Conservation (phyloP, 2,888 invertebrate genomes). For the Piscicola geometra region DNA sequence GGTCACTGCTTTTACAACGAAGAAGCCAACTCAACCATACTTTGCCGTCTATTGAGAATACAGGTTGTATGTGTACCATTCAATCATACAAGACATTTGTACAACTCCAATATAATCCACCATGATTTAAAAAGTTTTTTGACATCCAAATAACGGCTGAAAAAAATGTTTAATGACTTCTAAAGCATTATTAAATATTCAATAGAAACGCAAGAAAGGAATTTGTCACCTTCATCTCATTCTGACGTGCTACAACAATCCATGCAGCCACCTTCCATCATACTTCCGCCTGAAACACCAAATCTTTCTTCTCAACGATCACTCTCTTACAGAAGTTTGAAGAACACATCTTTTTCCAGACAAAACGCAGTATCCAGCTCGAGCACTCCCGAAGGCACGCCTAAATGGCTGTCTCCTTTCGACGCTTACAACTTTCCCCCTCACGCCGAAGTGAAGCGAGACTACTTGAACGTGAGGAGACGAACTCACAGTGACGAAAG, state of each 20-base stretch:
- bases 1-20: not conserved
- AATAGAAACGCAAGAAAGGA: too few relatives aligned
- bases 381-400: slow-evolving; percentile 38
- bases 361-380: slow-evolving; percentile 36
- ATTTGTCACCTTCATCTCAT: too few relatives aligned
- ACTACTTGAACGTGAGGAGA: too few relatives aligned
- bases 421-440: not conserved
- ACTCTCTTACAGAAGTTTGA: not conserved
- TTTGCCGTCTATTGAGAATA: not conserved
- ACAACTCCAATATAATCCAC: too few relatives aligned
- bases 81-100: too few relatives aligned
- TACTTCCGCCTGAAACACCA: not conserved
- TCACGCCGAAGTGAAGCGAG: not conserved
- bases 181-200: too few relatives aligned
- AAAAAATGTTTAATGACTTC: too few relatives aligned
- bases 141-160: too few relatives aligned
- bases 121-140: too few relatives aligned
- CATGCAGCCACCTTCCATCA: slow-evolving; percentile 25
- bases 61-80: not conserved
- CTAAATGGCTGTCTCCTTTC: slow-evolving; percentile 25
- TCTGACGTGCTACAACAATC: not conserved
- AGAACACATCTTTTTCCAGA: slow-evolving; percentile 21
- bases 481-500: not conserved
- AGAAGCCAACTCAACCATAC: not conserved
- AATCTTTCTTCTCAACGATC: not conserved